These are phyloP conservation scores for Cyrtorhinus lividipennis DNA, from an alignment of 1,140 invertebrate genomes.

Conservation along the genomic window DNA sequence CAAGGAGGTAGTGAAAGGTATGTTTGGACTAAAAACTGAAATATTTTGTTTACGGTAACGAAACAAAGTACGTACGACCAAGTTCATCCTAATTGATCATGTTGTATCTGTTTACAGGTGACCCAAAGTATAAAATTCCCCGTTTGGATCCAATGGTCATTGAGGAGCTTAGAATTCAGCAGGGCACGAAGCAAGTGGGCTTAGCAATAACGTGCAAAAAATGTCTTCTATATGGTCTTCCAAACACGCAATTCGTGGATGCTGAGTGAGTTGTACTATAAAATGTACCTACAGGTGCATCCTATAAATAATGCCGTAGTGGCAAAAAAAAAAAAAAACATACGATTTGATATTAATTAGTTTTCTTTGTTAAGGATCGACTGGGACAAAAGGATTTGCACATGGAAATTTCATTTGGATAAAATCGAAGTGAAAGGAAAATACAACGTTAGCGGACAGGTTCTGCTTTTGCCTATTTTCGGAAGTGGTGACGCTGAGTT, in stretches of 20 bases:
- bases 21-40: no score
- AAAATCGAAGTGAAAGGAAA: slow-evolving; percentile 36
- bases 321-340: no score
- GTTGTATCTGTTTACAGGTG: slow-evolving; percentile 21
- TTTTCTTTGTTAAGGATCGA: slow-evolving; percentile 25
- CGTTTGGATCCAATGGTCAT: slow-evolving; percentile 26
- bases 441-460: slow-evolving; percentile 50
- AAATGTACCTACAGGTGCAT: no score
- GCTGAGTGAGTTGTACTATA: slow-evolving; percentile 25
- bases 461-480: slow-evolving; percentile 51
- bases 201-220: slow-evolving; percentile 23
- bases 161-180: slow-evolving; percentile 23
- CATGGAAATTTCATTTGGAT: slow-evolving; percentile 29
- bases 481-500: slow-evolving; percentile 52
- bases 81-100: neutral
- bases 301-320: no score
- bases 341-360: no score
- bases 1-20: slow-evolving; percentile 33
- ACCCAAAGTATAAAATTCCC: slow-evolving; percentile 27
- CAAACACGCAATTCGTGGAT: slow-evolving; percentile 22
- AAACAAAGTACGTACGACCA: no score
- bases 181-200: slow-evolving; percentile 26
- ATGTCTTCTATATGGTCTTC: slow-evolving; percentile 24
- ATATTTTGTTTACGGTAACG: no score
- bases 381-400: slow-evolving; percentile 22